Percentiles rank a stretch among this genome's conserved stretches.
Evolutionary conservation across 2,113 vertebrate genomes (phyloP).

Genomic region (Oenanthe melanoleuca): DNA sequence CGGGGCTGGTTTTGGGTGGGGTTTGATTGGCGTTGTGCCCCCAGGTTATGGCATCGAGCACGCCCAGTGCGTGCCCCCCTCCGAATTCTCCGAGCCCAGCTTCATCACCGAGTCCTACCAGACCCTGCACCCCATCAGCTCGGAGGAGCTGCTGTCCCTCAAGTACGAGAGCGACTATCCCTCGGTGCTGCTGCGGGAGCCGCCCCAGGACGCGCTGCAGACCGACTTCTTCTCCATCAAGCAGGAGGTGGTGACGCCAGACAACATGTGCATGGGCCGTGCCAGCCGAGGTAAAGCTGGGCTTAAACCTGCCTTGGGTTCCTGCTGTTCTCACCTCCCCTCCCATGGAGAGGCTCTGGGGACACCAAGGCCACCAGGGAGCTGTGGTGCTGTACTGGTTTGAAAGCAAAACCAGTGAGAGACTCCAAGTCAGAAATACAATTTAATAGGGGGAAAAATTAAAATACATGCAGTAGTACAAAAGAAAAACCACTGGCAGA

Average conservation of each 20-base stretch:
- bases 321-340: neutral
- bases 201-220: conserved; percentile 83
- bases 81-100: conserved; percentile 96
- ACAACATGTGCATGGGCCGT: conserved; percentile 99
- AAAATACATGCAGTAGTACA: too few relatives aligned
- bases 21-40: neutral
- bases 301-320: neutral
- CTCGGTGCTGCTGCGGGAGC: conserved; percentile 89
- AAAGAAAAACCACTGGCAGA: too few relatives aligned
- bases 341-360: neutral
- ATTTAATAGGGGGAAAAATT: too few relatives aligned
- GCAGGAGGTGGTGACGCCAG: conserved; percentile 94
- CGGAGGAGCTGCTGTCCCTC: conserved; percentile 94
- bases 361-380: neutral
- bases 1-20: neutral
- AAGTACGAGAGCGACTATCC: conserved; percentile 96
- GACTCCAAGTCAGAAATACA: too few relatives aligned
- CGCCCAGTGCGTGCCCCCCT: conserved; percentile 96
- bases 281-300: conserved; percentile 88
- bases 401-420: too few relatives aligned
- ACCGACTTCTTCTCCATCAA: conserved; percentile 94
- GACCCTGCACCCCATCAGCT: conserved; percentile 98
- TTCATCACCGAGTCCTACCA: conserved; percentile 99
- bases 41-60: conserved; percentile 96
- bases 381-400: neutral